A percentile compares a stretch with the other conserved stretches of the same genome.
These are phyloP conservation scores for Scaptomyza montana DNA, from an alignment of 1,140 invertebrate species.

Conservation along the genomic window DNA sequence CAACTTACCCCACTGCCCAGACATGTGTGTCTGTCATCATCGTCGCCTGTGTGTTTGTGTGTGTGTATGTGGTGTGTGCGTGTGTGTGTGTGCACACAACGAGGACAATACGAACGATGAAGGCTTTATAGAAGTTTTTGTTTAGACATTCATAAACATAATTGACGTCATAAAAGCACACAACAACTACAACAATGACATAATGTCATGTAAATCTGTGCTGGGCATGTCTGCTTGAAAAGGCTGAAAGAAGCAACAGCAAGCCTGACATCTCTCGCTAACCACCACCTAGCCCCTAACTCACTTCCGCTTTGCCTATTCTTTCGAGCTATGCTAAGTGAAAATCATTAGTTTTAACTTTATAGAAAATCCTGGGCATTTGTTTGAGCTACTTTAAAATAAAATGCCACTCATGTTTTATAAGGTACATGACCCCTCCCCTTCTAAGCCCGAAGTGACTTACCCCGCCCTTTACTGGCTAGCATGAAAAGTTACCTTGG, in stretches of 20 bases:
- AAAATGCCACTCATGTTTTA: conserved; percentile 78
- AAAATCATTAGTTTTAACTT: conserved; percentile 78
- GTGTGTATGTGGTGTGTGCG: neutral
- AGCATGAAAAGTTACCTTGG: no score
- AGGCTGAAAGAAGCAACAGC: conserved; percentile 1
- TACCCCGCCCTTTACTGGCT: no score
- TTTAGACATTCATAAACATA: conserved; percentile 82
- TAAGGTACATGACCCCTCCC: conserved; percentile 24
- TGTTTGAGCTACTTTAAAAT: conserved; percentile 78
- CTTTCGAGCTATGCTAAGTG: conserved; percentile 49
- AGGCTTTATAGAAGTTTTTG: conserved; percentile 76
- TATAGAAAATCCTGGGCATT: conserved; percentile 73
- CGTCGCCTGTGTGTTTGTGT: neutral
- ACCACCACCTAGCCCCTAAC: neutral
- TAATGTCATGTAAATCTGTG: conserved; percentile 81
- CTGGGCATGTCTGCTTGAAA: conserved; percentile 35
- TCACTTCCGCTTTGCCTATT: neutral
- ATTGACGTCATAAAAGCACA: conserved; percentile 81
- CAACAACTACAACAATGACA: conserved; percentile 71
- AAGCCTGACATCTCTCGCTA: conserved; percentile 15
- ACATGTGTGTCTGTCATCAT: neutral
- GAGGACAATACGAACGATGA: conserved; percentile 51
- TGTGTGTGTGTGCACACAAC: conserved; percentile 34
- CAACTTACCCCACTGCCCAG: no score
- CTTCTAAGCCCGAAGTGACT: neutral